Evolutionary conservation across 2,888 invertebrate species (phyloP).

Genomic region (Axea sp.): DNA sequence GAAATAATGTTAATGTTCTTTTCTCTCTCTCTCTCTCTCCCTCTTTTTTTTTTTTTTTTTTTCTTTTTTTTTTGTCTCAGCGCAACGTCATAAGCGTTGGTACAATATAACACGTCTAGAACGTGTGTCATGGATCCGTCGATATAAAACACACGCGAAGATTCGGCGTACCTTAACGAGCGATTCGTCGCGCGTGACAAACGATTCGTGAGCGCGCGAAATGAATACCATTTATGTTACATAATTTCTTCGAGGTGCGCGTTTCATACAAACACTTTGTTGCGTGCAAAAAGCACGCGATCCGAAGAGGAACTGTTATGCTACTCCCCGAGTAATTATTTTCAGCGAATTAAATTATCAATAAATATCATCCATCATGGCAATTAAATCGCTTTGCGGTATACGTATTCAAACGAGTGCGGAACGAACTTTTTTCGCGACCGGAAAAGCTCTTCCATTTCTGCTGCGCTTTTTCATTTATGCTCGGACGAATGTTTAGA

Average conservation of each 20-base stretch:
- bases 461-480: too few relatives aligned
- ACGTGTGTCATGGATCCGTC: constrained; percentile 34
- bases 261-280: constrained; percentile 9
- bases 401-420: constrained; percentile 6
- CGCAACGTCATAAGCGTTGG: too few relatives aligned
- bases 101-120: constrained; percentile 7
- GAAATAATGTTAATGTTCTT: constrained; percentile 16
- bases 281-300: constrained; percentile 28
- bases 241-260: constrained; percentile 21
- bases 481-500: too few relatives aligned
- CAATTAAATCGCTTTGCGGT: constrained; percentile 20
- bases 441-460: constrained; percentile 10
- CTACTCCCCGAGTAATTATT: constrained; percentile 38
- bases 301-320: constrained; percentile 35
- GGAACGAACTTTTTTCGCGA: constrained; percentile 1
- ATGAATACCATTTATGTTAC: constrained; percentile 53
- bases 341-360: constrained; percentile 20
- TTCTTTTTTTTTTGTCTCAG: too few relatives aligned
- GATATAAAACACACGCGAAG: constrained; percentile 23
- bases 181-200: constrained; percentile 53
- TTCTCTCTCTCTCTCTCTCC: too few relatives aligned
- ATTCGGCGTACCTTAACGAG: constrained; percentile 39
- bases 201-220: constrained; percentile 53
- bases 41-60: too few relatives aligned
- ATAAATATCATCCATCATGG: constrained; percentile 25